Evolutionary conservation across 2,888 invertebrate species (phyloP).

Genomic region (Mactromeris polynyma): DNA sequence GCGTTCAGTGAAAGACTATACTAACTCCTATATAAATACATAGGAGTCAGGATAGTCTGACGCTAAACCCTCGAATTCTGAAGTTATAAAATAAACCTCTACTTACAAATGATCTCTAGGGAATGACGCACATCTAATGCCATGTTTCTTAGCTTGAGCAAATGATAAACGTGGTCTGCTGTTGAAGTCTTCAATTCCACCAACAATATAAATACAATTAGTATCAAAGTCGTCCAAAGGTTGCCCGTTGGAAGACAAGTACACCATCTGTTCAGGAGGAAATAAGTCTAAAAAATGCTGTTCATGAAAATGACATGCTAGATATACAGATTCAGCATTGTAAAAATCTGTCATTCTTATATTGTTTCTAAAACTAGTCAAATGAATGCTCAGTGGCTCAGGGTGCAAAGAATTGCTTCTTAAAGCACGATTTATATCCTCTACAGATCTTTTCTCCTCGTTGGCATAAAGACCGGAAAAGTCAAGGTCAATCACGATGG

Average conservation of each 20-base stretch:
- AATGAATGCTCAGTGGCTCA: background rate
- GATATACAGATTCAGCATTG: background rate
- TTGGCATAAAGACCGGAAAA: background rate
- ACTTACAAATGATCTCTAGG: background rate
- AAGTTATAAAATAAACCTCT: too few species aligned
- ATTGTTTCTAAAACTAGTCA: background rate
- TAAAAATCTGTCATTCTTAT: background rate
- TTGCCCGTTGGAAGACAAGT: background rate
- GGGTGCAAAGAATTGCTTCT: background rate
- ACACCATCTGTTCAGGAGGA: background rate
- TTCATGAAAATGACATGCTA: background rate
- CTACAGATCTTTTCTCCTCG: background rate
- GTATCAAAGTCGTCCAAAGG: background rate
- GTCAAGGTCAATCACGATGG: background rate
- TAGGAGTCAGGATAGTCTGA: too few species aligned
- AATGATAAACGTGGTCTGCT: background rate
- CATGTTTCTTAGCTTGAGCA: background rate
- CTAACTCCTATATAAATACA: too few species aligned
- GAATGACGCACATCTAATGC: slow-evolving; percentile 15
- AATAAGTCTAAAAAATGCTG: slow-evolving; percentile 8
- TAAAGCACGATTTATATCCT: background rate
- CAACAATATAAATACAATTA: slow-evolving; percentile 7
- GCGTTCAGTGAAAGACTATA: too few species aligned
- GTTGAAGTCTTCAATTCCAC: background rate
- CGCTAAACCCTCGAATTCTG: too few species aligned